Evolutionary conservation across 2,888 invertebrate species (phyloP), one percentile per base, ranked within the genome.

Genomic region (Drosophila barbarae): DNA sequence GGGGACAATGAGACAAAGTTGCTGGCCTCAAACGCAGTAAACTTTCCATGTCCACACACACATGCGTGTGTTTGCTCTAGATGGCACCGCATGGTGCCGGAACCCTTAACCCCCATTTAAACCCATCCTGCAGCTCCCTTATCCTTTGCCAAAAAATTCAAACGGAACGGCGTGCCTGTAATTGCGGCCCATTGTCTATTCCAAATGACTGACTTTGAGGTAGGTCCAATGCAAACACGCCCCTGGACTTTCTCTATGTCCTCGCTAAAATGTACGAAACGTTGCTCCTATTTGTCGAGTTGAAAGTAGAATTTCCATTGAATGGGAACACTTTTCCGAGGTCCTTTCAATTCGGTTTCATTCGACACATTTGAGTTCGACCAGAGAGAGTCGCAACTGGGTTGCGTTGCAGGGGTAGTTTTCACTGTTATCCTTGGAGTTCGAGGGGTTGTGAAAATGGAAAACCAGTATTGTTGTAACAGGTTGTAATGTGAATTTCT

Each of bases 141-240:
- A 23, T 15, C 44, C 44, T 28, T 42, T 26, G 38, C 55, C 44
- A 54, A 57, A 61, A 54, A 38, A 39, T 38, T 32, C 39, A 59
- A 60, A 60, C 59, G 54, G 46, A 59, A 39, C 47, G 51, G 49
- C 64, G 69, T 73, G 69, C 65, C 73, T 77, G 67, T 83, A 77
- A 84, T 81, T 80, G 71, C 69, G 71, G 59, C 63, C 69, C 54
- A 76, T 83, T 81, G 84, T 78, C 81, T 72, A 72, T 72, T 74
- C 76, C 71, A 72, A 78, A 71, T 73, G 79, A 75, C 59, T 74
- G 75, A 69, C 57, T 73, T 85, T 82, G 81, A 66, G 81, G 84
- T 77, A 85, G 81, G 85, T 84, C 81, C 49, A 26, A 41, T n/a
- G 41, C 35, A 55, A 67, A 67, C 41, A 55, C 67, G 41, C 55